Percentiles rank a stretch among this genome's conserved stretches.
Evolutionary conservation across 2,113 vertebrate species (phyloP).

Genomic region (Camarhynchus parvulus): DNA sequence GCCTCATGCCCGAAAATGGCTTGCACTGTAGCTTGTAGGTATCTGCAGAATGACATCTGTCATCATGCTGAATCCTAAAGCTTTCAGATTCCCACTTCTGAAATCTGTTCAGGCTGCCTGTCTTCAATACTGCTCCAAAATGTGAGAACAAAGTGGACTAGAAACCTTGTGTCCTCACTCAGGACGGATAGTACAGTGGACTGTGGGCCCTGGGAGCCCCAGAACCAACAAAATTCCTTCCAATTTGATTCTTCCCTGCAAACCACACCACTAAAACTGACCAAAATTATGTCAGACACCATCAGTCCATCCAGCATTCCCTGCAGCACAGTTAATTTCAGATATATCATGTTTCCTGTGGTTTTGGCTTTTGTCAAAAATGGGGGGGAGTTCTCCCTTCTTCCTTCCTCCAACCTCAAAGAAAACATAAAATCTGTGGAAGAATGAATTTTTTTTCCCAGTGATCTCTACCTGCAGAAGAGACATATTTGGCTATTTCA

Average conservation of each 20-base stretch:
- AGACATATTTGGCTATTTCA: background rate
- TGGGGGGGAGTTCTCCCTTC: background rate
- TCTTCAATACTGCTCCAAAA: background rate
- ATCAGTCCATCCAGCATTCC: slow-evolving; percentile 5
- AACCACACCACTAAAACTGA: slow-evolving; percentile 18
- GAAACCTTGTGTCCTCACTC: background rate
- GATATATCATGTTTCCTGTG: background rate
- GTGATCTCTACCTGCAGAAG: slow-evolving; percentile 47
- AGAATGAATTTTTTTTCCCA: slow-evolving; percentile 1
- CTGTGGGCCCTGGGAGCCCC: background rate
- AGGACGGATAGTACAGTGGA: background rate
- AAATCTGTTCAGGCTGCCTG: background rate
- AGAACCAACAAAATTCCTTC: background rate
- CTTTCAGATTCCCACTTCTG: background rate
- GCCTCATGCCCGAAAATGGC: background rate
- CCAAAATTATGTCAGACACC: slow-evolving; percentile 9
- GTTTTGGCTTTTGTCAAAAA: slow-evolving; percentile 54
- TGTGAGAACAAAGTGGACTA: background rate
- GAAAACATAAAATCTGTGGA: slow-evolving; percentile 28
- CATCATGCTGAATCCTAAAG: background rate
- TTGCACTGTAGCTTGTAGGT: background rate
- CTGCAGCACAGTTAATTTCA: background rate
- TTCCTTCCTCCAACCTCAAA: slow-evolving; percentile 48
- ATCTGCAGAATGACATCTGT: background rate
- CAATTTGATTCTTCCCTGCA: background rate